A percentile compares a stretch with the other conserved stretches of the same genome.
These are phyloP conservation scores for Abscondita cerata DNA, from an alignment of 2,888 invertebrate species.

Conservation along the genomic window DNA sequence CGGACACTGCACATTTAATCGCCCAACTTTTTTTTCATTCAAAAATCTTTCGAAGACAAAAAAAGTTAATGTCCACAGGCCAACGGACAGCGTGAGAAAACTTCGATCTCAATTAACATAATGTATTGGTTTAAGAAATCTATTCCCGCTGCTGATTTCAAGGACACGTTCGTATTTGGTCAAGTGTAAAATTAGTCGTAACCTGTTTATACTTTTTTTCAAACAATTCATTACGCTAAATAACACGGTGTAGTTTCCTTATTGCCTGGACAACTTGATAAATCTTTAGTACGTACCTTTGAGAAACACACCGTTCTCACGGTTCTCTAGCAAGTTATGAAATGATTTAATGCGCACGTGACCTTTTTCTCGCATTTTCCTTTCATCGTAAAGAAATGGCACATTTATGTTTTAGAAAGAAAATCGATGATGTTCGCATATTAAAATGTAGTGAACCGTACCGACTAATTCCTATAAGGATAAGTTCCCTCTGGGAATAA, in stretches of 20 bases:
- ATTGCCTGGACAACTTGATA: conserved; percentile 40
- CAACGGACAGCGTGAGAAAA: too few species aligned
- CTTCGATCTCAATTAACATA: too few species aligned
- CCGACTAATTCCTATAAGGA: too few species aligned
- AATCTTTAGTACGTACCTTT: conserved; percentile 40
- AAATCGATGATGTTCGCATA: too few species aligned
- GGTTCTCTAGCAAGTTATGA: conserved; percentile 5
- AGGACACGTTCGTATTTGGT: too few species aligned
- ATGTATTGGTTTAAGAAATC: too few species aligned
- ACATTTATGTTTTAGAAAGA: not conserved
- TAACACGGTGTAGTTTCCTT: conserved; percentile 42
- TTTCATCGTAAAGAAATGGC: not conserved
- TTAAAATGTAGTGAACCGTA: too few species aligned
- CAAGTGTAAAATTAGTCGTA: too few species aligned
- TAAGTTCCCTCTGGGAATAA: conserved; percentile 18
- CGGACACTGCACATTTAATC: conserved; percentile 29
- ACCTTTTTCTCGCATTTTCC: too few species aligned
- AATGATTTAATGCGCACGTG: too few species aligned
- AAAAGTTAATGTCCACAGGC: too few species aligned
- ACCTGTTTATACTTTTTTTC: too few species aligned
- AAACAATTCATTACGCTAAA: conserved; percentile 28
- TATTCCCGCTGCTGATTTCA: not conserved
- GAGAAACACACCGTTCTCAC: conserved; percentile 38
- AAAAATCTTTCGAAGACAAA: not conserved
- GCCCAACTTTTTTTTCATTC: not conserved